phyloP scores from a whole-genome alignment of 2,113 vertebrate genomes.

The Artemisiospiza belli region DNA sequence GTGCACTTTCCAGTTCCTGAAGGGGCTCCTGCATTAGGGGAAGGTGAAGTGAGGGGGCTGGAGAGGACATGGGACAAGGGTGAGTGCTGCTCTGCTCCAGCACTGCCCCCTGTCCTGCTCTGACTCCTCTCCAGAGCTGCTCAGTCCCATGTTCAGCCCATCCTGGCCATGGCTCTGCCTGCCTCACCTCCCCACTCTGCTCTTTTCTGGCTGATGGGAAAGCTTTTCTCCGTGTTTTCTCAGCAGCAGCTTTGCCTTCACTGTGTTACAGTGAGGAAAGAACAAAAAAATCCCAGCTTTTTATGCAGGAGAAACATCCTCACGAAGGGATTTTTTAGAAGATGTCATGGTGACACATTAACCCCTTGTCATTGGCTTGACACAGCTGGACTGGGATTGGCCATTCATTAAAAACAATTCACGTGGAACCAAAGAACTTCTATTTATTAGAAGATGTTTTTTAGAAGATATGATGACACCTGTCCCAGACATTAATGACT shows the following conservation, averaged over 20 bases:
- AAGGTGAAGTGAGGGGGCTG: neutral
- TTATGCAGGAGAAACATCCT: too few relatives aligned
- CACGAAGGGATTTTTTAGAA: too few relatives aligned
- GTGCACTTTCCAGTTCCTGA: neutral
- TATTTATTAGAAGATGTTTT: too few relatives aligned
- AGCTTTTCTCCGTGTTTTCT: neutral
- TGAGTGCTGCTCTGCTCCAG: neutral
- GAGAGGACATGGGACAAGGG: neutral
- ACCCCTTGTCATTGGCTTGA: too few relatives aligned
- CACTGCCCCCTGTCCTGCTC: neutral
- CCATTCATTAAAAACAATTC: too few relatives aligned
- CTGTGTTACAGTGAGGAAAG: neutral
- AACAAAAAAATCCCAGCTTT: neutral
- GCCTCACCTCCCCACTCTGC: neutral
- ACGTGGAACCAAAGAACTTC: too few relatives aligned
- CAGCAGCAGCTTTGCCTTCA: neutral
- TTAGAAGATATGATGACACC: too few relatives aligned
- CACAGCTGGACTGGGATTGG: too few relatives aligned
- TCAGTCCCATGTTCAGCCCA: neutral
- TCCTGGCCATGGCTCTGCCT: neutral
- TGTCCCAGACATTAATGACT: too few relatives aligned
- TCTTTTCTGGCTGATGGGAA: neutral
- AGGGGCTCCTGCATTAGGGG: neutral
- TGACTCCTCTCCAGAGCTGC: neutral
- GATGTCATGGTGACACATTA: too few relatives aligned